A percentile compares a stretch with the other conserved stretches of the same genome.
Evolutionary conservation across 2,888 invertebrate species (phyloP).

Genomic region (Synergus laeviventris): DNA sequence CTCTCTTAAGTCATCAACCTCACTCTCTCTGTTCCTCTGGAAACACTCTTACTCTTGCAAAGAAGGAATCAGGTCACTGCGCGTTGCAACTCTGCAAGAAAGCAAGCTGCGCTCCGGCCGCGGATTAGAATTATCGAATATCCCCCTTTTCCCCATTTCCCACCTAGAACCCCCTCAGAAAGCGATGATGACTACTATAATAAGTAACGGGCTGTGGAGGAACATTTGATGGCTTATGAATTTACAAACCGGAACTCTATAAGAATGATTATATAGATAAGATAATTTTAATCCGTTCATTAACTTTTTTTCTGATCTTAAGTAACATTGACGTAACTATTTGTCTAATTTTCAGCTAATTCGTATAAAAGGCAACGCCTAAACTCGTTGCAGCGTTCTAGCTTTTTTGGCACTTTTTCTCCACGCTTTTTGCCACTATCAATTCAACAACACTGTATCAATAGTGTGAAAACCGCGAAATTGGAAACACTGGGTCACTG

Average conservation of each 20-base stretch:
- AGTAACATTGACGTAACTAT: conserved; percentile 17
- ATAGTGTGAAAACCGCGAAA: conserved; percentile 13
- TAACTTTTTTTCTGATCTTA: background rate
- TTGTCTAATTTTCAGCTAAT: conserved; percentile 11
- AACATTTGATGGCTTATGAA: background rate
- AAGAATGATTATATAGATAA: background rate
- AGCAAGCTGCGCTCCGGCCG: conserved; percentile 69
- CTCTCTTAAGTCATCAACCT: conserved; percentile 47
- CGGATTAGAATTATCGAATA: conserved; percentile 73
- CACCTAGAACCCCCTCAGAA: conserved; percentile 60
- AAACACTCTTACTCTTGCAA: conserved; percentile 73
- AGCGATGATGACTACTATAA: conserved; percentile 64
- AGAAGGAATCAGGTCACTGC: conserved; percentile 75
- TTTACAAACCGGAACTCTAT: background rate
- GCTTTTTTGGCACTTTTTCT: background rate
- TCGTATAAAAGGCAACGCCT: conserved; percentile 1
- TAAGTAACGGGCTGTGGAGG: background rate
- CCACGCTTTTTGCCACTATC: background rate
- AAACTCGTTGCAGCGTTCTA: background rate
- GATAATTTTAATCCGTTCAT: background rate
- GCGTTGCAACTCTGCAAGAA: conserved; percentile 67
- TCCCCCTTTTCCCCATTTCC: conserved; percentile 38
- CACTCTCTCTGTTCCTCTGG: conserved; percentile 56
- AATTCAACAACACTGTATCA: background rate
- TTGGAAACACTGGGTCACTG: conserved; percentile 33